Conservation (phyloP, 2,888 invertebrate genomes). For the Athetis lepigone region DNA sequence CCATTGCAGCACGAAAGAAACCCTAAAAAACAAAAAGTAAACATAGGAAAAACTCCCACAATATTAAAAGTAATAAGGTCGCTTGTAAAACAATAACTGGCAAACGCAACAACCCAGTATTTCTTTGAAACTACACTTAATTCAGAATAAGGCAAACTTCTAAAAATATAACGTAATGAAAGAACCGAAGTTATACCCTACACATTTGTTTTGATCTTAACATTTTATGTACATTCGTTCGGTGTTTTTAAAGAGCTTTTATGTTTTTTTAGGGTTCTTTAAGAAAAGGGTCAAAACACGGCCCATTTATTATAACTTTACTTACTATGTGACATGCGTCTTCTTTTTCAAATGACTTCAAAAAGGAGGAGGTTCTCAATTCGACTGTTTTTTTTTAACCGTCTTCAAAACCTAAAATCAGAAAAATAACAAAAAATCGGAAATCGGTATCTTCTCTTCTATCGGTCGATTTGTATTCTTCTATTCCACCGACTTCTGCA, state of each 20-base stretch:
- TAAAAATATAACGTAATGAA: slow-evolving; percentile 39
- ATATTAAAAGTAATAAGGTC: slow-evolving; percentile 31
- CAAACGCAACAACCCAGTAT: slow-evolving; percentile 9
- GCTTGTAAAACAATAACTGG: slow-evolving; percentile 37
- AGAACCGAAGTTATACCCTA: slow-evolving; percentile 23
- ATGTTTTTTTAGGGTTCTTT: slow-evolving; percentile 18
- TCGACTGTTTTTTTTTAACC: too few species aligned
- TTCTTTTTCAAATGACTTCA: too few species aligned
- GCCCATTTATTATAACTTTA: too few species aligned
- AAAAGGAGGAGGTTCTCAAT: too few species aligned
- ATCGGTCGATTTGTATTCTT: too few species aligned
- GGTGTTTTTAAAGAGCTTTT: slow-evolving; percentile 1
- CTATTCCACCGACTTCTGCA: too few species aligned
- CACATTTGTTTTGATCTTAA: slow-evolving; percentile 45
- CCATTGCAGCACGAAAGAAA: too few species aligned
- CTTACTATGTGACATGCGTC: too few species aligned
- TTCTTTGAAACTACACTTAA: slow-evolving; percentile 32
- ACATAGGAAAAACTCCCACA: slow-evolving; percentile 2
- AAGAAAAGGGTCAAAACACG: too few species aligned
- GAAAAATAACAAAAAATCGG: too few species aligned
- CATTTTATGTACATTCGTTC: slow-evolving; percentile 28
- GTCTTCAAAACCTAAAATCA: too few species aligned
- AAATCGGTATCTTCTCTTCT: too few species aligned
- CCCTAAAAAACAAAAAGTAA: slow-evolving; percentile 7
- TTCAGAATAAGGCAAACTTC: slow-evolving; percentile 27